Conservation (phyloP, 2,113 vertebrate genomes). For the Microtus ochrogaster region DNA sequence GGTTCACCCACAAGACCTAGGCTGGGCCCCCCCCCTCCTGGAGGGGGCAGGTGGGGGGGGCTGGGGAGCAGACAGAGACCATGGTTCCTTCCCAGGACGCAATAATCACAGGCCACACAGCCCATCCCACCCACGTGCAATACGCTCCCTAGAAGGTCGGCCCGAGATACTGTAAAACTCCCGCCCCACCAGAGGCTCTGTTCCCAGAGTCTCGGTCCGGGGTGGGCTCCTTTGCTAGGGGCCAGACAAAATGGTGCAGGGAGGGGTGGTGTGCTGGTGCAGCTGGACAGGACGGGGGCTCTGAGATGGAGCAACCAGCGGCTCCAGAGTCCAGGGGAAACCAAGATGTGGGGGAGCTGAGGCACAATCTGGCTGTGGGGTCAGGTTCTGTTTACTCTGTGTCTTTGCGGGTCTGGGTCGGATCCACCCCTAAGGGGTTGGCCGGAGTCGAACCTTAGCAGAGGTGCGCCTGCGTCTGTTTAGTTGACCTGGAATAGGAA, state of each 20-base stretch:
- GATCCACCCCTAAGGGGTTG: not conserved
- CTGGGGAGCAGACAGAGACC: conserved; percentile 80
- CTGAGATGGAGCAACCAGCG: not conserved
- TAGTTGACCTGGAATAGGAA: no score
- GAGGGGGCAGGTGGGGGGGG: conserved; percentile 80
- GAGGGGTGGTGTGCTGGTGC: not conserved
- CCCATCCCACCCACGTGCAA: conserved; percentile 76
- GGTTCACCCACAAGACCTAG: conserved; percentile 98
- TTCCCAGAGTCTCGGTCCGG: not conserved
- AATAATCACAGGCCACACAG: conserved; percentile 87
- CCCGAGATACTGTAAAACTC: conserved; percentile 87
- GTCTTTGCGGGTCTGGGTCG: not conserved
- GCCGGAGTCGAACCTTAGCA: not conserved
- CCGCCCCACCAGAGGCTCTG: conserved; percentile 57
- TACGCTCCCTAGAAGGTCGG: conserved; percentile 79
- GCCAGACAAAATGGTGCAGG: conserved; percentile 66
- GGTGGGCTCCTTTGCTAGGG: conserved; percentile 9
- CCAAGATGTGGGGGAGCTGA: not conserved
- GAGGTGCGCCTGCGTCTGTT: not conserved
- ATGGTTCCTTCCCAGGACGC: conserved; percentile 86
- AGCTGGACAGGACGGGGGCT: not conserved
- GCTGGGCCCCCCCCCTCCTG: conserved; percentile 83
- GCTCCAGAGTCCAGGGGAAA: conserved; percentile 18
- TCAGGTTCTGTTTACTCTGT: conserved; percentile 3
- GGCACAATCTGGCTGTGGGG: not conserved